Percentiles rank a stretch among this genome's conserved stretches.
phyloP scores from a whole-genome alignment of 1,140 invertebrate species.

The Chironomus tepperi region DNA sequence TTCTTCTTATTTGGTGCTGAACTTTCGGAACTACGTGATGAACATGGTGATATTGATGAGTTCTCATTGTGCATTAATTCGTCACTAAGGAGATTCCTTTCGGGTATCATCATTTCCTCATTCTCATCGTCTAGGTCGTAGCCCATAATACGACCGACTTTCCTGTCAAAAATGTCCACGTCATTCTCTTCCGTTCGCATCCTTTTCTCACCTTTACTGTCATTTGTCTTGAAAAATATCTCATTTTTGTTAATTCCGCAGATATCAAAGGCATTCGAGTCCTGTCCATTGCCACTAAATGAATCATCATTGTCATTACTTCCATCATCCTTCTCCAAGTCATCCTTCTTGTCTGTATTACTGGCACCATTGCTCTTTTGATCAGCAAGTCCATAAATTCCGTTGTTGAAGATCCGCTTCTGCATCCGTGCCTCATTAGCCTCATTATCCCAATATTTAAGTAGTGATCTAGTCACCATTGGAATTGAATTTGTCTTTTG shows the following conservation, averaged over 20 bases:
- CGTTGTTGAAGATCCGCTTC: conserved; percentile 30
- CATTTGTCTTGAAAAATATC: conserved; percentile 1
- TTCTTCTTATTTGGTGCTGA: conserved; percentile 25
- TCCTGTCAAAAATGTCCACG: background rate
- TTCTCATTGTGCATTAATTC: conserved; percentile 12
- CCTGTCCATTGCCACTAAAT: background rate
- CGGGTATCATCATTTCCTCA: background rate
- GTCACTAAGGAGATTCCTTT: background rate
- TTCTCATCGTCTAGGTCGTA: background rate
- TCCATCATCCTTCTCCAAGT: background rate
- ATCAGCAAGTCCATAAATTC: conserved; percentile 19
- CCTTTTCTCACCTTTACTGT: background rate
- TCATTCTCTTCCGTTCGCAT: background rate
- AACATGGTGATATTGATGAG: conserved; percentile 25
- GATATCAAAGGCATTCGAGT: background rate
- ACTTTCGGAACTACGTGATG: conserved; percentile 27
- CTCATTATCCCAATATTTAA: conserved; percentile 55
- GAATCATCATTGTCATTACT: background rate
- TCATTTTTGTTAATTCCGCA: conserved; percentile 17
- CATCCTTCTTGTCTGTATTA: background rate
- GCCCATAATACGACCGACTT: background rate
- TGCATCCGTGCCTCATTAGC: conserved; percentile 32
- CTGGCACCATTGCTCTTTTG: background rate
- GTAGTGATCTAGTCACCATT: conserved; percentile 63
- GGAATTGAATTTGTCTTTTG: conserved; percentile 88